Percentiles rank a stretch among this genome's conserved stretches.
phyloP scores from a whole-genome alignment of 2,888 invertebrate species.

The Tinea trinotella region DNA sequence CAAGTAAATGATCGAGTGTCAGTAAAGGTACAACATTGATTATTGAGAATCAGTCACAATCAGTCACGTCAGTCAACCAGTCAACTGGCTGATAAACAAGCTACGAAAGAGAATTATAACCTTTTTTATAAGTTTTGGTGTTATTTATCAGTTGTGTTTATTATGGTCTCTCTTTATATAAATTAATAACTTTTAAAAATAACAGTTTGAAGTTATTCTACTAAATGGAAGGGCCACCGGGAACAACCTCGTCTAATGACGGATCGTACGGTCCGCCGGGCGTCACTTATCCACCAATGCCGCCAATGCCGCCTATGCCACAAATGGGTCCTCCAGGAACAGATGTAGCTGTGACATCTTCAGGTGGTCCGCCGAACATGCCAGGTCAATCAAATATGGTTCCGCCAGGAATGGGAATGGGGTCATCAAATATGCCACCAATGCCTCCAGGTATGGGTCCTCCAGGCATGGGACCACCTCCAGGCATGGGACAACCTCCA shows the following conservation, averaged over 20 bases:
- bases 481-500: slow-evolving; percentile 34
- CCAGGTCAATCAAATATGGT: slow-evolving; percentile 25
- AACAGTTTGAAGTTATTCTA: too few species aligned
- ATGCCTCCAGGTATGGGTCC: slow-evolving; percentile 39
- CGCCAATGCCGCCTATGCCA: slow-evolving; percentile 42
- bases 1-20: too few species aligned
- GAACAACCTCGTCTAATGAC: slow-evolving; percentile 45
- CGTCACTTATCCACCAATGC: slow-evolving; percentile 30
- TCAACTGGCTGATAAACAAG: background rate
- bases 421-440: slow-evolving; percentile 30
- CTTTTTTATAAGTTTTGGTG: background rate
- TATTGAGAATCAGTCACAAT: background rate
- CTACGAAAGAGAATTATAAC: background rate
- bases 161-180: too few species aligned
- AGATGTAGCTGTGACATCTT: slow-evolving; percentile 32
- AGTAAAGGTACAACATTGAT: too few species aligned
- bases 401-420: slow-evolving; percentile 21
- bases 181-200: too few species aligned
- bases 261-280: slow-evolving; percentile 28
- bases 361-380: slow-evolving; percentile 26
- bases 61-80: background rate
- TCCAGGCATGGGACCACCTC: slow-evolving; percentile 22
- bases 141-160: background rate
- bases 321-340: slow-evolving; percentile 44
- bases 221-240: slow-evolving; percentile 57